A percentile compares a stretch with the other conserved stretches of the same genome.
Conservation (phyloP, 2,888 invertebrate species). For the Megastigmus dorsalis region DNA sequence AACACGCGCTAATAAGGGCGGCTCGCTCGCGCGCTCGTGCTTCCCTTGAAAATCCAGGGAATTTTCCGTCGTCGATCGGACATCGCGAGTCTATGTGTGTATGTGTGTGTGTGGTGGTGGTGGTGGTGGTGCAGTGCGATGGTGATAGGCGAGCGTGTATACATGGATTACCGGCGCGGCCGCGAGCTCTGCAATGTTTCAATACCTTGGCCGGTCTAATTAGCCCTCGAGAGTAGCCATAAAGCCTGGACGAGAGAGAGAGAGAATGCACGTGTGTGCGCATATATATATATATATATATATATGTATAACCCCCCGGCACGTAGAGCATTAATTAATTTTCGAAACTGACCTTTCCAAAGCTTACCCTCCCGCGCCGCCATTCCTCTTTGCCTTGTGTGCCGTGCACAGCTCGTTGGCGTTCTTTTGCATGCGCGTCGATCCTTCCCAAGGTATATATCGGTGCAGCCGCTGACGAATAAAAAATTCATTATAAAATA, state of each 20-base stretch:
- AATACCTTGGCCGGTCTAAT: slow-evolving; percentile 54
- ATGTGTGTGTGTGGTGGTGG: too few species aligned
- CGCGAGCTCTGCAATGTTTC: slow-evolving; percentile 49
- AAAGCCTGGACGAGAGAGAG: too few species aligned
- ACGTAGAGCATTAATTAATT: too few species aligned
- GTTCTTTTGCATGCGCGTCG: slow-evolving; percentile 8
- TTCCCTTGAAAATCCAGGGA: slow-evolving; percentile 52
- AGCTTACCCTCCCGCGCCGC: neutral
- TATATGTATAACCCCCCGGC: too few species aligned
- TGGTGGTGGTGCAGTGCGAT: too few species aligned
- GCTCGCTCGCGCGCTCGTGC: neutral
- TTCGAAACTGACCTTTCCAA: slow-evolving; percentile 50
- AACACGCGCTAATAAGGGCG: slow-evolving; percentile 52
- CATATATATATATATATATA: too few species aligned
- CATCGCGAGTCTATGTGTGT: too few species aligned
- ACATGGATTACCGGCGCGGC: slow-evolving; percentile 25
- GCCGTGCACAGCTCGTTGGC: too few species aligned
- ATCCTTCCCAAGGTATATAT: too few species aligned
- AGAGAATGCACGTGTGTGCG: slow-evolving; percentile 31
- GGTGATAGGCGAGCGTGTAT: too few species aligned
- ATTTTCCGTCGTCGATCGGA: slow-evolving; percentile 42
- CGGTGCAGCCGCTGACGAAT: neutral
- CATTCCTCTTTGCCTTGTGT: too few species aligned
- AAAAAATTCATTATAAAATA: slow-evolving; percentile 28
- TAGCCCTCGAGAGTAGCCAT: slow-evolving; percentile 44